phyloP scores from a whole-genome alignment of 1,140 invertebrate genomes.

The Cataglyphis hispanica region DNA sequence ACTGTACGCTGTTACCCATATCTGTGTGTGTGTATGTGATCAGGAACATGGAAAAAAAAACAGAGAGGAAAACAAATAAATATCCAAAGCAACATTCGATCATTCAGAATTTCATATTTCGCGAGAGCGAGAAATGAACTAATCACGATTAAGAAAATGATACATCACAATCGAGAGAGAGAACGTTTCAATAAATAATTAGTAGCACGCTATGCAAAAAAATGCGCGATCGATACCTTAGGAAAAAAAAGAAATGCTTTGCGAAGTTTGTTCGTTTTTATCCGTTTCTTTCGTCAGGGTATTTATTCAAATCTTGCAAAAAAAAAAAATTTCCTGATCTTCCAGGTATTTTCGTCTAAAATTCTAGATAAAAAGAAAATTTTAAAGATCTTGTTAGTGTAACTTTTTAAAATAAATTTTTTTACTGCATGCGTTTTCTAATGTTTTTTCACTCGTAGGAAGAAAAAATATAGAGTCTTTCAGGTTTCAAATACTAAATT shows the following conservation, averaged over 20 bases:
- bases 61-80: slow-evolving; percentile 71
- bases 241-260: slow-evolving; percentile 15
- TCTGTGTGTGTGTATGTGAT: slow-evolving; percentile 78
- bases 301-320: too few species aligned
- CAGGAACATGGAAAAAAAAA: slow-evolving; percentile 79
- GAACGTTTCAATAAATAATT: slow-evolving; percentile 54
- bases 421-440: too few species aligned
- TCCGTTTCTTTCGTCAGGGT: background rate
- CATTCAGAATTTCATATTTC: slow-evolving; percentile 39
- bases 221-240: slow-evolving; percentile 2
- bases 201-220: slow-evolving; percentile 19
- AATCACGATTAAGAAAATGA: slow-evolving; percentile 17
- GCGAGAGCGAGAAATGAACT: background rate
- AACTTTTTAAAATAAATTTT: too few species aligned
- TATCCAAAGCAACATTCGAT: slow-evolving; percentile 34
- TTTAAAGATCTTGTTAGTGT: too few species aligned
- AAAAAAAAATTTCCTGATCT: too few species aligned
- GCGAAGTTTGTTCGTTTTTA: slow-evolving; percentile 67
- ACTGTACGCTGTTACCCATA: slow-evolving; percentile 79
- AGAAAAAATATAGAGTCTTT: too few species aligned
- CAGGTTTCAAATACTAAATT: too few species aligned
- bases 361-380: too few species aligned
- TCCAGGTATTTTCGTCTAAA: too few species aligned
- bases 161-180: slow-evolving; percentile 29
- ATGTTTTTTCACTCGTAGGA: too few species aligned